Evolutionary conservation across 1,140 invertebrate genomes (phyloP).

Genomic region (Laodelphax striatellus): DNA sequence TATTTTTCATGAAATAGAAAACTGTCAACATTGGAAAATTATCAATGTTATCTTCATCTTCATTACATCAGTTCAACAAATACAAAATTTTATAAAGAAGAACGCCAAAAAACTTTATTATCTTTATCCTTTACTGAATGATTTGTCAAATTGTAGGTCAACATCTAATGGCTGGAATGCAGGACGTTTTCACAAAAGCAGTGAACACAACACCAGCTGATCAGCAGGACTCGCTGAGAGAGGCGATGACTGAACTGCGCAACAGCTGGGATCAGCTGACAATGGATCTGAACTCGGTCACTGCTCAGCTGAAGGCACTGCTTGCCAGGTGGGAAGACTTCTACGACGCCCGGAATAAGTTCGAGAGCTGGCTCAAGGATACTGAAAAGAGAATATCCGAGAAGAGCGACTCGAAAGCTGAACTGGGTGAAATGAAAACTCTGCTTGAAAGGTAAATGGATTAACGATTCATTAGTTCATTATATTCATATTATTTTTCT

Average conservation of each 20-base stretch:
- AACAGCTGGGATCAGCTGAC: constrained; percentile 74
- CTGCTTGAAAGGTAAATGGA: constrained; percentile 68
- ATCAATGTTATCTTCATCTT: neutral
- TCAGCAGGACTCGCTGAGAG: constrained; percentile 62
- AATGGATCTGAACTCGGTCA: constrained; percentile 64
- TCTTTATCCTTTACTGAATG: no score
- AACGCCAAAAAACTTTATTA: no score
- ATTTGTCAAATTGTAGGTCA: constrained; percentile 54
- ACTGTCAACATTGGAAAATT: neutral
- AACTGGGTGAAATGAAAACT: constrained; percentile 84
- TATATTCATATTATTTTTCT: no score
- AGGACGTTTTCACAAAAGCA: constrained; percentile 74
- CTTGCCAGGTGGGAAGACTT: constrained; percentile 73
- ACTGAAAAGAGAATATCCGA: constrained; percentile 49
- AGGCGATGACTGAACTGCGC: constrained; percentile 52
- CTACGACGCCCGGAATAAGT: constrained; percentile 49
- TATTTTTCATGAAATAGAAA: no score
- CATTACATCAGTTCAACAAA: neutral
- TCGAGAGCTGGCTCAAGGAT: constrained; percentile 54
- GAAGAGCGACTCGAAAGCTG: constrained; percentile 57
- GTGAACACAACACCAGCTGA: constrained; percentile 67
- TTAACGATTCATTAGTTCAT: constrained; percentile 30
- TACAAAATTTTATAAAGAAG: no score
- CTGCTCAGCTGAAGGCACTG: constrained; percentile 62
- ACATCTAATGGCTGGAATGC: constrained; percentile 61